phyloP scores from a whole-genome alignment of 2,113 vertebrate species.

The Xyliphius kryptos region DNA sequence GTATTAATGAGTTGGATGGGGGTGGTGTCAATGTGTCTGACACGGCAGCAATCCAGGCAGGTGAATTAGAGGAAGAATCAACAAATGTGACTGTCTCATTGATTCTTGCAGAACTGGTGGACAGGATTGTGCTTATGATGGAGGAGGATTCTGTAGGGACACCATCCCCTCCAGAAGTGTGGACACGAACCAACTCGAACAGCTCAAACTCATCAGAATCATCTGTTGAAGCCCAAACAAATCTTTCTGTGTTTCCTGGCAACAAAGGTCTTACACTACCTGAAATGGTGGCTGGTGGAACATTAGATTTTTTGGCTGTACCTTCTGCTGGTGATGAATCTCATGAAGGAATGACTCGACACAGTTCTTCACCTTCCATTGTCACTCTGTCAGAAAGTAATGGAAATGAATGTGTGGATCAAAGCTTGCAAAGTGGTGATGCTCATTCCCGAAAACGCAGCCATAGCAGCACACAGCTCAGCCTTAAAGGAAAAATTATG shows the following conservation, averaged over 20 bases:
- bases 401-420: conserved; percentile 54
- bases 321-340: conserved; percentile 54
- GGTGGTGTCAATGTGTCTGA: background rate
- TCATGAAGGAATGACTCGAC: conserved; percentile 81
- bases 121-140: conserved; percentile 69
- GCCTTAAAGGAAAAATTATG: conserved; percentile 83
- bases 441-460: conserved; percentile 77
- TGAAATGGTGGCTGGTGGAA: conserved; percentile 64
- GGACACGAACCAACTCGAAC: conserved; percentile 65
- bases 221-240: conserved; percentile 48
- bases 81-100: conserved; percentile 75
- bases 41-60: conserved; percentile 56
- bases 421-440: conserved; percentile 60
- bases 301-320: conserved; percentile 59
- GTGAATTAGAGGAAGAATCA: conserved; percentile 59
- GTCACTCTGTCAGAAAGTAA: conserved; percentile 68
- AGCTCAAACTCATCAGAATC: conserved; percentile 59
- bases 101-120: conserved; percentile 80
- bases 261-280: conserved; percentile 56
- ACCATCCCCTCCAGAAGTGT: conserved; percentile 58
- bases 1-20: conserved; percentile 76
- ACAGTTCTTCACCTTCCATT: conserved; percentile 90
- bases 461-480: conserved; percentile 92
- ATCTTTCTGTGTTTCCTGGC: conserved; percentile 33
- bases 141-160: conserved; percentile 66